A percentile compares a stretch with the other conserved stretches of the same genome.
Evolutionary conservation across 2,797 vertebrate species (phyloP).

Genomic region (Coregonus ussuriensis): DNA sequence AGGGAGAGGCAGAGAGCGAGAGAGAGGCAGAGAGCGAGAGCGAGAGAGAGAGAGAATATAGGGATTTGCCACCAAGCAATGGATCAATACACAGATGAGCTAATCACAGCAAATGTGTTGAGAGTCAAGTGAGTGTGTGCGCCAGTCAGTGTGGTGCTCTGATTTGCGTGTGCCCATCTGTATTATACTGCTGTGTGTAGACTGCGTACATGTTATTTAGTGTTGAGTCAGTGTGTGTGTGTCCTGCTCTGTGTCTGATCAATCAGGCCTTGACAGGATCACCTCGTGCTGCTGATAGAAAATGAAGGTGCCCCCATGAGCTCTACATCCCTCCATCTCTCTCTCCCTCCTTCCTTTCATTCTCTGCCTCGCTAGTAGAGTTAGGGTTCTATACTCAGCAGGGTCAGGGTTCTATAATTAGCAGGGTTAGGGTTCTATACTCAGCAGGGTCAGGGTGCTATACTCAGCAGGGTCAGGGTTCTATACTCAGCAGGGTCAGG

Average conservation of each 20-base stretch:
- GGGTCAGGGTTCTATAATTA: too few relatives aligned
- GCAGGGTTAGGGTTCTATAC: too few relatives aligned
- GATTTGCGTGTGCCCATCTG: neutral
- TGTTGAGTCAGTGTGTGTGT: neutral
- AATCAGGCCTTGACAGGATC: conserved; percentile 36
- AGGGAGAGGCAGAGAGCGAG: neutral
- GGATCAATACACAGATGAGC: neutral
- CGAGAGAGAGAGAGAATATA: neutral
- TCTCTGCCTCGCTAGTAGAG: too few relatives aligned
- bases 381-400: too few relatives aligned
- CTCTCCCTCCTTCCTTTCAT: neutral
- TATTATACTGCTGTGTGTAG: neutral
- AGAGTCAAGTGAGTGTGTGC: neutral
- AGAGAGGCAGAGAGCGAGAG: neutral
- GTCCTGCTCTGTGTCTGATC: conserved; percentile 13
- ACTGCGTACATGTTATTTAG: neutral
- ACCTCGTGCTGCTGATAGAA: conserved; percentile 25
- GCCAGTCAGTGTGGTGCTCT: neutral
- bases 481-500: too few relatives aligned
- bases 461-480: too few relatives aligned
- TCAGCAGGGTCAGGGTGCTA: too few relatives aligned
- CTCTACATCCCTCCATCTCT: neutral
- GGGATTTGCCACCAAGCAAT: conserved; percentile 8
- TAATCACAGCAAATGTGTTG: neutral
- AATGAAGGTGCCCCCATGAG: neutral